phyloP scores from a whole-genome alignment of 2,888 invertebrate species.

The Hydraecia micacea region DNA sequence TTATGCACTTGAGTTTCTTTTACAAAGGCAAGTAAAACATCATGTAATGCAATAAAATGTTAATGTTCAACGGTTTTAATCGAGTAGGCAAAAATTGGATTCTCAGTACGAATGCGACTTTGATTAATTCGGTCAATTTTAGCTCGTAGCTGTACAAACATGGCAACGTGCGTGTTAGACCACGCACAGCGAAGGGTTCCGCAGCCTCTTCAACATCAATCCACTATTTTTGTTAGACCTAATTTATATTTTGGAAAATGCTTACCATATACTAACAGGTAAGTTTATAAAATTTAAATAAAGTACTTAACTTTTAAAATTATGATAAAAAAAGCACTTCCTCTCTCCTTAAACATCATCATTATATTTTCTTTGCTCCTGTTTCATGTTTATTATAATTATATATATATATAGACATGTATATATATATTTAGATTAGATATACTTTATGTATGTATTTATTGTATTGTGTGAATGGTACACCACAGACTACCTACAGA shows the following conservation, averaged over 20 bases:
- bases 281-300: background rate
- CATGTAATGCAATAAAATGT: background rate
- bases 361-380: too few species aligned
- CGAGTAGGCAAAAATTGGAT: background rate
- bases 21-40: background rate
- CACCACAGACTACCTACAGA: too few species aligned
- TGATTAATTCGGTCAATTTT: constrained; percentile 1
- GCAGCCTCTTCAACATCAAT: background rate
- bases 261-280: background rate
- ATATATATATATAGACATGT: too few species aligned
- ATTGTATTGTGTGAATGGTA: too few species aligned
- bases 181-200: background rate
- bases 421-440: too few species aligned
- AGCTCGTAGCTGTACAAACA: background rate
- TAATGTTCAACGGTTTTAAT: background rate
- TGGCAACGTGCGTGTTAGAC: background rate
- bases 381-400: too few species aligned
- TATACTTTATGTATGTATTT: too few species aligned
- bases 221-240: background rate
- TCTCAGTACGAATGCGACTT: background rate
- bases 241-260: background rate
- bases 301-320: too few species aligned
- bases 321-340: too few species aligned
- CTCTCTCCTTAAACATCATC: too few species aligned
- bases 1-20: too few species aligned